phyloP scores from a whole-genome alignment of 2,113 vertebrate species.

The Zonotrichia leucophrys region DNA sequence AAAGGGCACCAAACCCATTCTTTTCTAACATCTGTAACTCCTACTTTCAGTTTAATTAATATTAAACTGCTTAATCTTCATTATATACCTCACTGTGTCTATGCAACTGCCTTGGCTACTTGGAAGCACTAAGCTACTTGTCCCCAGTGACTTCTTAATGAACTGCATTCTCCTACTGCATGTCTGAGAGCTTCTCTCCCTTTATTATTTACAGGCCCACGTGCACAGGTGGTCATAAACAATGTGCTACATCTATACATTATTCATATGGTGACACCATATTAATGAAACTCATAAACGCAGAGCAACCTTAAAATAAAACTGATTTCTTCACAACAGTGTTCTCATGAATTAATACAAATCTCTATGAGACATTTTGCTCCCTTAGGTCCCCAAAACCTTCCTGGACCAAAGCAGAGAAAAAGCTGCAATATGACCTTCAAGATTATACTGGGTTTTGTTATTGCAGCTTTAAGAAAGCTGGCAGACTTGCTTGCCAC shows the following conservation, averaged over 20 bases:
- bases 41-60: conserved; percentile 25
- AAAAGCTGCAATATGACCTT: conserved; percentile 17
- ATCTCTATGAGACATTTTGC: neutral
- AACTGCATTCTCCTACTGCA: neutral
- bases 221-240: neutral
- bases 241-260: neutral
- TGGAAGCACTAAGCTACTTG: neutral
- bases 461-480: conserved; percentile 51
- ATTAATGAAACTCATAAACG: neutral
- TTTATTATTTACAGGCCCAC: neutral
- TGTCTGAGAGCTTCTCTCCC: neutral
- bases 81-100: conserved; percentile 1
- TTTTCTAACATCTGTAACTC: neutral
- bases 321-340: neutral
- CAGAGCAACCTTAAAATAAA: neutral
- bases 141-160: conserved; percentile 13
- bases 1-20: neutral
- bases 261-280: neutral
- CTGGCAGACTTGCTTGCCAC: conserved; percentile 47
- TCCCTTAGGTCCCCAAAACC: neutral
- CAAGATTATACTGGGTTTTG: neutral
- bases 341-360: neutral
- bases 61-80: neutral
- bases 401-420: neutral
- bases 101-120: neutral